Evolutionary conservation across 2,888 invertebrate species (phyloP).

Genomic region (Phania funesta): DNA sequence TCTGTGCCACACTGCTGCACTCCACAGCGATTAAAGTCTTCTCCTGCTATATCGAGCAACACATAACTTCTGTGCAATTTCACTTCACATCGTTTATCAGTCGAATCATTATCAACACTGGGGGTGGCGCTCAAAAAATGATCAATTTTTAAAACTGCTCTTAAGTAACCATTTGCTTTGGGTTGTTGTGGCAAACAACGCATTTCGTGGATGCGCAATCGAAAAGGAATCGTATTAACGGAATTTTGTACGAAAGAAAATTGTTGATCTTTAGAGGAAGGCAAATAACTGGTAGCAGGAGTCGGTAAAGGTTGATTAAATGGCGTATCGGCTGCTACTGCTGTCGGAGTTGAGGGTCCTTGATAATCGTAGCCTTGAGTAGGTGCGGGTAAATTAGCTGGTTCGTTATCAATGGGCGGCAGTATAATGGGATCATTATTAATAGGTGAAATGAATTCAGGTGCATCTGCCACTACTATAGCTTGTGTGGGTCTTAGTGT

Average conservation of each 20-base stretch:
- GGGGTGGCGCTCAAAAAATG: slow-evolving; percentile 77
- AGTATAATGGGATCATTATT: slow-evolving; percentile 16
- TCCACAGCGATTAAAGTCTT: slow-evolving; percentile 82
- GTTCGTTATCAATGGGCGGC: slow-evolving; percentile 46
- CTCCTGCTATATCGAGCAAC: slow-evolving; percentile 80
- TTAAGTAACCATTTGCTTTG: slow-evolving; percentile 76
- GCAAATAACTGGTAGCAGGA: slow-evolving; percentile 73
- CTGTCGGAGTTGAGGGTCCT: slow-evolving; percentile 65
- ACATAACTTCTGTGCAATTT: slow-evolving; percentile 76
- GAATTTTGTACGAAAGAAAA: slow-evolving; percentile 21
- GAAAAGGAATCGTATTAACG: slow-evolving; percentile 68
- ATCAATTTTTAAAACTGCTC: slow-evolving; percentile 79
- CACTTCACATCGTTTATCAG: slow-evolving; percentile 75
- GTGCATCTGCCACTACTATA: slow-evolving; percentile 74
- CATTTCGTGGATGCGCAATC: slow-evolving; percentile 77
- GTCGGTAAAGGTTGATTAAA: slow-evolving; percentile 69
- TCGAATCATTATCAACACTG: slow-evolving; percentile 78
- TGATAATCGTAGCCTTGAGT: slow-evolving; percentile 74
- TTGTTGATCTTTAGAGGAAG: slow-evolving; percentile 59
- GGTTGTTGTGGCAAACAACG: slow-evolving; percentile 73
- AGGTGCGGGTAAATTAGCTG: neutral
- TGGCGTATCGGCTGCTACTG: slow-evolving; percentile 49
- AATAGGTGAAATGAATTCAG: slow-evolving; percentile 55
- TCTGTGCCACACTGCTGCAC: slow-evolving; percentile 81
- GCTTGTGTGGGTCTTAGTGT: slow-evolving; percentile 68